phyloP scores from a whole-genome alignment of 2,888 invertebrate genomes.

The Pyrrhia umbra region DNA sequence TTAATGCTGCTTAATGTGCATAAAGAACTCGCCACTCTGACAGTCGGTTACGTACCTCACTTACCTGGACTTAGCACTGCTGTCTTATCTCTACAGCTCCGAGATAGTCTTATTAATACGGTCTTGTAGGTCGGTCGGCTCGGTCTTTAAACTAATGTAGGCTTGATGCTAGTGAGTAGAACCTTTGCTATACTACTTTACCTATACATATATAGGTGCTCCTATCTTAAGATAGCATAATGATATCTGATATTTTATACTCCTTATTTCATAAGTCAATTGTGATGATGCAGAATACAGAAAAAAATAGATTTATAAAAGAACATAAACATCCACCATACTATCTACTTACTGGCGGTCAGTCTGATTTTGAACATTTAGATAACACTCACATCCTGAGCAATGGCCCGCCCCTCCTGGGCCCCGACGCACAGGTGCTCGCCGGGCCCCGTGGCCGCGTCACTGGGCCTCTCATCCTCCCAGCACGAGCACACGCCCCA shows the following conservation, averaged over 20 bases:
- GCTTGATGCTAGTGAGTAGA: too few species aligned
- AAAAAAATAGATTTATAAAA: not conserved
- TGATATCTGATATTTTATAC: too few species aligned
- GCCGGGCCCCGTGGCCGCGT: constrained; percentile 16
- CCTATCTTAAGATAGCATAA: too few species aligned
- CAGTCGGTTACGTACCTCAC: constrained; percentile 20
- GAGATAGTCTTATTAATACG: constrained; percentile 6
- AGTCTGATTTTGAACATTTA: too few species aligned
- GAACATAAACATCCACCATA: too few species aligned
- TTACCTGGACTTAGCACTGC: constrained; percentile 11
- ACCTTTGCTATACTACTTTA: too few species aligned
- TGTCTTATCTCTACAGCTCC: constrained; percentile 11
- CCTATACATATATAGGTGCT: too few species aligned
- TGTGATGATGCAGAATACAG: too few species aligned
- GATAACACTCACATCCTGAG: constrained; percentile 27
- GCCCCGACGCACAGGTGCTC: constrained; percentile 67
- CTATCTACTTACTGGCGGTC: too few species aligned
- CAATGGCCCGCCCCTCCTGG: constrained; percentile 37
- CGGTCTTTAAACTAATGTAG: too few species aligned
- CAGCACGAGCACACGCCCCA: constrained; percentile 77
- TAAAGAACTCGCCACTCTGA: not conserved
- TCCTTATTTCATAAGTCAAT: too few species aligned
- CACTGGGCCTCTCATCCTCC: constrained; percentile 49
- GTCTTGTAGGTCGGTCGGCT: too few species aligned
- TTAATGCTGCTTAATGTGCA: not conserved